These are phyloP conservation scores for Ornithoptera alexandrae DNA, from an alignment of 2,888 invertebrate genomes.

Conservation along the genomic window DNA sequence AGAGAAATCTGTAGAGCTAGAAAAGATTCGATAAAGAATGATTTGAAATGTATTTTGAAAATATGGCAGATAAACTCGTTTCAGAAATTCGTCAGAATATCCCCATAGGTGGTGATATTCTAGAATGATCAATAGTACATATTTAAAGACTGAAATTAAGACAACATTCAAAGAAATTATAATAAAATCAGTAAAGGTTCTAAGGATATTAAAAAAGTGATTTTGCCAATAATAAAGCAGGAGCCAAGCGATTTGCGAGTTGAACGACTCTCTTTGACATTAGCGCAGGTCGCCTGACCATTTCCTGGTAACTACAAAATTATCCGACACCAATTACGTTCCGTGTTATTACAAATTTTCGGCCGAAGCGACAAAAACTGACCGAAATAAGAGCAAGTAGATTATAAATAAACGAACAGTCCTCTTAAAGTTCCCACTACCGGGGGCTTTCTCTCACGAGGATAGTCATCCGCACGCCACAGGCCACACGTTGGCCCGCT, in stretches of 20 bases:
- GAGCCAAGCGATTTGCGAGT: background rate
- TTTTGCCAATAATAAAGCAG: too few relatives aligned
- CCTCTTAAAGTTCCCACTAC: background rate
- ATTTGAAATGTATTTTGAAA: too few relatives aligned
- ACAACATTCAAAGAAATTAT: too few relatives aligned
- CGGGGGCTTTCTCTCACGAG: background rate
- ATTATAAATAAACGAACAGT: background rate
- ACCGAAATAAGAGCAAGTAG: background rate
- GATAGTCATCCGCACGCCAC: background rate
- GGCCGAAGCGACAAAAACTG: background rate
- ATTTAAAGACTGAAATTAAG: too few relatives aligned
- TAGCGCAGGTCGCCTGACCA: background rate
- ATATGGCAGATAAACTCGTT: too few relatives aligned
- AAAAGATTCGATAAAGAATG: too few relatives aligned
- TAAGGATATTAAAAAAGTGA: too few relatives aligned
- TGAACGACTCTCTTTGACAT: constrained; percentile 6
- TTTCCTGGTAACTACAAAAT: background rate
- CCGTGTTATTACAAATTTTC: background rate
- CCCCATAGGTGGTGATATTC: too few relatives aligned
- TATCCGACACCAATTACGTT: background rate
- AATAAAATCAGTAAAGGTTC: too few relatives aligned
- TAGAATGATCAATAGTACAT: too few relatives aligned
- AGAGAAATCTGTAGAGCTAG: too few relatives aligned
- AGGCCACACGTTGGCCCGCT: background rate
- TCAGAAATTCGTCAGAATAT: too few relatives aligned